Conservation (phyloP, 2,113 vertebrate species). For the Sus scrofa region DNA sequence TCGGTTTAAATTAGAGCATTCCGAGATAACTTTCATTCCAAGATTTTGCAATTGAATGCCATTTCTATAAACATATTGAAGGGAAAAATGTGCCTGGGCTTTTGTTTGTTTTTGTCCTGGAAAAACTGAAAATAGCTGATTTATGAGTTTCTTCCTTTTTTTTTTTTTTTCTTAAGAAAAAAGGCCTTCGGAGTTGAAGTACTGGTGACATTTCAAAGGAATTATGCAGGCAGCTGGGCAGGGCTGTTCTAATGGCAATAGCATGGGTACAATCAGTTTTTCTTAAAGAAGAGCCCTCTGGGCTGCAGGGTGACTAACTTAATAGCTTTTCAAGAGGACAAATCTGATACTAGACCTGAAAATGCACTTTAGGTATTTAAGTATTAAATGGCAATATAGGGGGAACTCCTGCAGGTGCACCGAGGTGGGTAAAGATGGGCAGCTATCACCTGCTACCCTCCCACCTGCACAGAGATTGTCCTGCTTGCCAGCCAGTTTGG, state of each 20-base stretch:
- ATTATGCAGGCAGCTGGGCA: conserved; percentile 48
- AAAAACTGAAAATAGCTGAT: conserved; percentile 69
- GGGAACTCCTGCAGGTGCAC: neutral
- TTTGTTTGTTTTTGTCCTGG: conserved; percentile 61
- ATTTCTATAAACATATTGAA: conserved; percentile 58
- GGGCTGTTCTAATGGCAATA: neutral
- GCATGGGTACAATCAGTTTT: conserved; percentile 58
- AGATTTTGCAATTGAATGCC: conserved; percentile 31
- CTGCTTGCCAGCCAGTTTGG: neutral
- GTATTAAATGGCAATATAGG: neutral
- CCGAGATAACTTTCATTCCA: conserved; percentile 7
- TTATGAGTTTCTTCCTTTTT: conserved; percentile 37
- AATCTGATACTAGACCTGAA: conserved; percentile 63
- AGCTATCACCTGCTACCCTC: neutral
- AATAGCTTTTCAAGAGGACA: conserved; percentile 74
- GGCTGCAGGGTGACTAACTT: conserved; percentile 66
- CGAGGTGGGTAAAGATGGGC: neutral
- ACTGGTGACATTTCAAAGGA: conserved; percentile 78
- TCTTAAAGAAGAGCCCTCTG: conserved; percentile 59
- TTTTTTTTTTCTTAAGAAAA: conserved; percentile 46
- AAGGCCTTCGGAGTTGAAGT: conserved; percentile 72
- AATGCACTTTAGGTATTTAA: conserved; percentile 60
- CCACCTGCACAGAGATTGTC: neutral
- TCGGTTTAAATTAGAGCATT: conserved; percentile 36
- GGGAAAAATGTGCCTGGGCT: neutral